Percentiles rank a stretch among this genome's conserved stretches.
phyloP scores from a whole-genome alignment of 2,113 vertebrate species.

The Cygnus atratus region DNA sequence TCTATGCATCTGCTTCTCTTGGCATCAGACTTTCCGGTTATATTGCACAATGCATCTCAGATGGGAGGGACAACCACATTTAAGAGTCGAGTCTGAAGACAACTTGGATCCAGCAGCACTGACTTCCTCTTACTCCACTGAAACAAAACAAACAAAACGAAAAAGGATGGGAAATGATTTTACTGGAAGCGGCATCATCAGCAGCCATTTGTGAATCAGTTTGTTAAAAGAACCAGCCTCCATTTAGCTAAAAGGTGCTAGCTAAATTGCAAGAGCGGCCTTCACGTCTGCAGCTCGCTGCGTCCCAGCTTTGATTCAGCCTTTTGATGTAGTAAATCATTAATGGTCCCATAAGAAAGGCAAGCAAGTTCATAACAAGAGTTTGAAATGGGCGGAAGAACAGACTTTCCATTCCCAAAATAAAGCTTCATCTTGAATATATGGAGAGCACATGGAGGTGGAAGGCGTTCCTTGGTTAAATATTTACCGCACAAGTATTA shows the following conservation, averaged over 20 bases:
- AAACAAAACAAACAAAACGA: neutral
- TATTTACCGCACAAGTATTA: conserved; percentile 46
- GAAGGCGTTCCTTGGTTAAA: conserved; percentile 31
- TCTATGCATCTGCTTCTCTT: rapidly evolving
- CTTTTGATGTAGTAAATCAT: conserved; percentile 4
- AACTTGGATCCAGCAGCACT: neutral
- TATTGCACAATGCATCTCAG: neutral
- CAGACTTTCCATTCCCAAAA: conserved; percentile 34
- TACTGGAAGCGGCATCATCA: conserved; percentile 1
- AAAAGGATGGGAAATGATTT: neutral
- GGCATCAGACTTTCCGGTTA: neutral
- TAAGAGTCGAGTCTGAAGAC: neutral
- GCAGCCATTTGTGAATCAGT: conserved; percentile 30
- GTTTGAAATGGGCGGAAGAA: neutral
- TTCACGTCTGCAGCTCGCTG: neutral
- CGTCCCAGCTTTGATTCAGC: neutral
- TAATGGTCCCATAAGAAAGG: conserved; percentile 46
- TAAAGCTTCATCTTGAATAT: neutral
- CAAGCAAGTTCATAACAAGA: neutral
- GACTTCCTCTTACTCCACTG: neutral
- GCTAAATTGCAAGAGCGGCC: conserved; percentile 25
- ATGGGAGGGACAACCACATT: rapidly evolving
- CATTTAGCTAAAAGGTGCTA: conserved; percentile 50
- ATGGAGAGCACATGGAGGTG: neutral
- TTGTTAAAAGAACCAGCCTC: neutral